Percentiles rank a stretch among this genome's conserved stretches.
Evolutionary conservation across 1,140 invertebrate species (phyloP).

Genomic region (Drosophila serrata): DNA sequence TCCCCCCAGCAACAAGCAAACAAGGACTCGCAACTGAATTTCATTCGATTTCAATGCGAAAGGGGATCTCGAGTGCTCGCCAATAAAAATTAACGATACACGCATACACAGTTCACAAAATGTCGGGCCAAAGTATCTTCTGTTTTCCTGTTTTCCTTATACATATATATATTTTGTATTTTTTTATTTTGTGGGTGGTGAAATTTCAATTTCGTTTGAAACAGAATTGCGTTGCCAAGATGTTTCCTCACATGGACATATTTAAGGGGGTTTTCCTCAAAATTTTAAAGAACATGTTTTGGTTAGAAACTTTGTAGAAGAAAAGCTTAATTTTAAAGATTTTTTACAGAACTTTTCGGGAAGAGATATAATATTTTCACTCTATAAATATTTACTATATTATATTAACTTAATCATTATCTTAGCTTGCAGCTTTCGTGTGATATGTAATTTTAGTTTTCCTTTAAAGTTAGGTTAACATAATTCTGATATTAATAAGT

Average conservation of each 20-base stretch:
- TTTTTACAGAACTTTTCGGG: no score
- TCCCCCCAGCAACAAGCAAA: constrained; percentile 73
- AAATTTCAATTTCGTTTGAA: constrained; percentile 73
- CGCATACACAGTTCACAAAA: constrained; percentile 73
- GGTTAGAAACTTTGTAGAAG: not conserved
- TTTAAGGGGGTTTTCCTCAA: not conserved
- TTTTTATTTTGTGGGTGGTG: constrained; percentile 26
- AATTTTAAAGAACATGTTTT: not conserved
- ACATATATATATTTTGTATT: not conserved
- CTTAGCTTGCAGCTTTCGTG: no score
- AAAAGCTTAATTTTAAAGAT: not conserved
- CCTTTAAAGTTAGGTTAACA: not conserved
- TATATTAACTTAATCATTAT: no score
- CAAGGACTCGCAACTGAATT: constrained; percentile 72
- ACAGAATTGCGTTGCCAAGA: constrained; percentile 29
- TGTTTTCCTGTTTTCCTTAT: not conserved
- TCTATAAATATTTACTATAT: no score
- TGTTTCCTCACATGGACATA: not conserved
- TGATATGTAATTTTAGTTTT: no score
- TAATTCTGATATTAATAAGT: not conserved
- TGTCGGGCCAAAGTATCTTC: constrained; percentile 40
- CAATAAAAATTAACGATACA: constrained; percentile 81
- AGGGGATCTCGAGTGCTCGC: constrained; percentile 71
- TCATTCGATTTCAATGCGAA: constrained; percentile 82
- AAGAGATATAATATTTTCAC: no score